Evolutionary conservation across 2,797 vertebrate genomes (phyloP), one percentile per base, ranked within the genome.

Genomic region (Hapalemur alaotrensis): DNA sequence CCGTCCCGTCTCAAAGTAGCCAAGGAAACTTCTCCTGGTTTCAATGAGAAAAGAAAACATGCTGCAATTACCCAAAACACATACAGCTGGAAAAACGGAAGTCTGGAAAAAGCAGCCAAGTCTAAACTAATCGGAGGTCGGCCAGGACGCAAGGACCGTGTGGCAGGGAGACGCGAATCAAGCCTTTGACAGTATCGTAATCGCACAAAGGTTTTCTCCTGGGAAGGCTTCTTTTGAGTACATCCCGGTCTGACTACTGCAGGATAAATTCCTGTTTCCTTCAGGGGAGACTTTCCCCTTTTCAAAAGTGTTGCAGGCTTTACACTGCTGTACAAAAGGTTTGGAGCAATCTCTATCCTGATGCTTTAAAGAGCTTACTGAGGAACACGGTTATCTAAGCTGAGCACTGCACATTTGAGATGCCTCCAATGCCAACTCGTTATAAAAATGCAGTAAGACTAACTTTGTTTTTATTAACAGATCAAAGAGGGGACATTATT

Each of bases 121-220:
- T 3, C 2, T 9, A 20, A 22, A 32, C 20, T 41, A 18, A 52
- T 57, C 0, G 52, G 52, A 43, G 28, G 23, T 25, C 18, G 1
- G 14, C 25, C 30, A 25, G 79, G 7, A 11, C 2, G 32, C 35
- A 35, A 23, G 32, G 75, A 11, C 18, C 0, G 5, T 7, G 18
- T 14, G 20, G 25, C 10, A 32, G 67, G 28, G 1, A 4, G 7
- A 12, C 30, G 4, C 10, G 38, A 20, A 22, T 30, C 15, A 10
- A 17, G 50, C 23, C 52, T 22, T 5, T 5, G 15, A 73, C 1
- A 75, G 14, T 3, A 75, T 3, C 0, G 1, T 11, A 11, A 84
- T 8, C n/a, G 17, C 48, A 30, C 1, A 4, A 25, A 43, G 0
- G 4, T 32, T 3, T 25, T 28, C 23, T 57, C 22, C 32, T 2